Evolutionary conservation across 2,888 invertebrate species (phyloP).

Genomic region (Neoaliturus tenellus): DNA sequence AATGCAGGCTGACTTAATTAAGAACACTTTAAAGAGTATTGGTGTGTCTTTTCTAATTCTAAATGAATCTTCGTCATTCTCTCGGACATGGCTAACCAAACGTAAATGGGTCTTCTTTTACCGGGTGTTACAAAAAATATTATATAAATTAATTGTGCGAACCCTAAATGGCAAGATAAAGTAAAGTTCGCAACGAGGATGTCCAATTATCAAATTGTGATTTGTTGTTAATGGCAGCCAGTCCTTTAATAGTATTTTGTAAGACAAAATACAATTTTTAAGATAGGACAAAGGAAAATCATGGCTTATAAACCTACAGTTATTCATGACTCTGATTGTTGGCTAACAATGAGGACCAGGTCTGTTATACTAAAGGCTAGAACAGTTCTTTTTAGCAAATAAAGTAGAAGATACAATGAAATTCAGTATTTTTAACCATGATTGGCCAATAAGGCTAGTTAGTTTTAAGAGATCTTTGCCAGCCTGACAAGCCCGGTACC

Average conservation of each 20-base stretch:
- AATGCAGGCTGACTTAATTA: no score
- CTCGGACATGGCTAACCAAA: no score
- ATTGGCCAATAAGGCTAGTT: background rate
- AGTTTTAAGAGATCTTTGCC: background rate
- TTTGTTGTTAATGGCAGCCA: background rate
- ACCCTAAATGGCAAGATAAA: no score
- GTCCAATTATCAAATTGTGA: background rate
- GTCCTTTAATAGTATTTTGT: background rate
- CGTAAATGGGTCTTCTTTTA: no score
- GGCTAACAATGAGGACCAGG: background rate
- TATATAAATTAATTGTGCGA: no score
- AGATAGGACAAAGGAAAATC: background rate
- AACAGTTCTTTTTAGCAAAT: background rate
- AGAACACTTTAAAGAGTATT: no score
- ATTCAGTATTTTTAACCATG: background rate
- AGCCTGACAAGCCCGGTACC: background rate
- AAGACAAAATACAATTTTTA: background rate
- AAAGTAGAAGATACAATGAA: background rate
- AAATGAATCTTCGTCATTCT: no score
- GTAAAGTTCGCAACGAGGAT: background rate
- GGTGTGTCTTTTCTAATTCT: no score
- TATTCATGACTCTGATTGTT: background rate
- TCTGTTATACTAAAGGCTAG: background rate
- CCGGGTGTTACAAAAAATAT: no score
- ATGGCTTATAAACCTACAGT: background rate